Evolutionary conservation across 2,113 vertebrate genomes (phyloP), one percentile per base, ranked within the genome.

Genomic region (Anoplopoma fimbria): DNA sequence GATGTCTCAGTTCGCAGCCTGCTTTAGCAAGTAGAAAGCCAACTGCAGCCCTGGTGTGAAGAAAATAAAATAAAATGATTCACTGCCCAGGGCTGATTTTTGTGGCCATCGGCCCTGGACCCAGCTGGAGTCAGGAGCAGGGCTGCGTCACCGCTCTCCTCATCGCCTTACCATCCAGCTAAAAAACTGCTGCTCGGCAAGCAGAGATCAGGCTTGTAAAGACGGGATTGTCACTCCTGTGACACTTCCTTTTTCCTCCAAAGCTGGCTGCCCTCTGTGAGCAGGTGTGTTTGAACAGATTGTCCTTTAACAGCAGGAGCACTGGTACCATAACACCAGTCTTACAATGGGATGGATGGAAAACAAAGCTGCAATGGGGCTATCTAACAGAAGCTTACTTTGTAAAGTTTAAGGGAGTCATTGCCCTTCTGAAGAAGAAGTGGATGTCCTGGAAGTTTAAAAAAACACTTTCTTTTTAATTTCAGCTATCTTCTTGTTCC

Each of bases 241-340:
- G 74, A 64, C 58, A 57, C 55, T 58, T 58, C 58, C 25, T 78
- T 45, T 76, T 75, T 49, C 70, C 70, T 69, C 36, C 12, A 21
- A 81, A 71, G 63, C 73, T 40, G 68, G 40, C 67, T 63, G 45
- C 21, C 33, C 51, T 71, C 71, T 51, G 38, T 60, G 73, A 75
- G 64, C 68, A 82, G 71, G 73, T 14, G 69, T 57, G 76, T 75
- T 81, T 60, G 71, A 73, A 33, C 67, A 71, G 53, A 57, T 70
- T 17, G 70, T 70, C 74, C 31, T 57, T 69, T 69, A 76, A 75
- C 63, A 77, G 75, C 61, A 70, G 49, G 10, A 42, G 62, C 31
- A 8, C 42, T 53, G 27, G 34, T 69, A 38, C 25, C 21, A 78
- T 47, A n/a, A 42, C 42, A 69, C 33, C 55, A 34, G 3, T 73